phyloP scores from a whole-genome alignment of 2,888 invertebrate genomes.

The Lepeophtheirus nordmannii region DNA sequence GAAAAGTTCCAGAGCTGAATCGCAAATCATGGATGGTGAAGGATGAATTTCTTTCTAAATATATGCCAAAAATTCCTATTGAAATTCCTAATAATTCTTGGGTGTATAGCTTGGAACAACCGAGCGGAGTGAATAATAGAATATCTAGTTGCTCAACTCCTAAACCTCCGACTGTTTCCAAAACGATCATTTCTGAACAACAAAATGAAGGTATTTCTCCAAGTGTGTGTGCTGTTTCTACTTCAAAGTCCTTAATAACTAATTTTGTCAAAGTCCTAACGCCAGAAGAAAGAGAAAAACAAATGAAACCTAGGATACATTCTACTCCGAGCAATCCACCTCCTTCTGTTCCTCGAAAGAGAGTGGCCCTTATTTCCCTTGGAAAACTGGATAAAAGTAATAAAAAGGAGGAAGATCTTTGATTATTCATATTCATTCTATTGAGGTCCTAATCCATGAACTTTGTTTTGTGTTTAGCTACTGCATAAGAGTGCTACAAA shows the following conservation, averaged over 20 bases:
- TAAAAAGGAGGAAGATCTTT: neutral
- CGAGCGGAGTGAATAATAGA: neutral
- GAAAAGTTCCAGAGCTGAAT: neutral
- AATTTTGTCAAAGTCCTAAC: conserved; percentile 5
- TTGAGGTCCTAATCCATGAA: neutral
- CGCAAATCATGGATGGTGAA: conserved; percentile 22
- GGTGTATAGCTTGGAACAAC: conserved; percentile 20
- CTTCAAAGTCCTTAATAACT: neutral
- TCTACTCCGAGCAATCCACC: neutral
- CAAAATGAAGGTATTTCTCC: neutral
- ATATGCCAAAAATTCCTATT: neutral
- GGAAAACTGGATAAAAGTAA: neutral
- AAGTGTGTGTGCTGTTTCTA: neutral
- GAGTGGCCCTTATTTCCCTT: conserved; percentile 1
- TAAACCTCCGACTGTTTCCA: neutral
- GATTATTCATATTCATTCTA: neutral
- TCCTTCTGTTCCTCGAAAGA: neutral
- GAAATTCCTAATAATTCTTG: conserved; percentile 11
- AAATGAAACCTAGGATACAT: neutral
- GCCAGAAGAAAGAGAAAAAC: neutral
- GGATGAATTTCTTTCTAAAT: conserved; percentile 12
- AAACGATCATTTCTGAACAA: neutral
- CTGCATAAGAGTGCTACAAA: no score
- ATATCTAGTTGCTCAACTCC: neutral
- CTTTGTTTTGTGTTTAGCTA: neutral